phyloP scores from a whole-genome alignment of 1,140 invertebrate species.

The Drosophila ercepeae region DNA sequence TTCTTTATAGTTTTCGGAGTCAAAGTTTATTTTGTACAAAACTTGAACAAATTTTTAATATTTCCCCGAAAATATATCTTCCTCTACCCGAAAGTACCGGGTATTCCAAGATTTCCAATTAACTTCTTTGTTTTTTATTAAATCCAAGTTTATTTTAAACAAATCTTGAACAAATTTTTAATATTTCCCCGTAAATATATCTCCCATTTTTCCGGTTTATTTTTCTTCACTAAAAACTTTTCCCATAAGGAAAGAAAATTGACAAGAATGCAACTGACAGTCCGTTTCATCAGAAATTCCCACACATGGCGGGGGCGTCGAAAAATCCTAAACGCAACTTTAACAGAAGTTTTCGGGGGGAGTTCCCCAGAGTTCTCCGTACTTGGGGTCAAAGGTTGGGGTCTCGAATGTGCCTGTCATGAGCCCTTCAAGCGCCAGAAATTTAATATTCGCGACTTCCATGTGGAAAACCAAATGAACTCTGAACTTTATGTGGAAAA shows the following conservation, averaged over 20 bases:
- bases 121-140: too few species aligned
- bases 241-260: not conserved
- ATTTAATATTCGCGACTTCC: constrained; percentile 54
- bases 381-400: constrained; percentile 4
- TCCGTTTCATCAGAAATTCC: constrained; percentile 20
- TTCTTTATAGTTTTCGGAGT: too few species aligned
- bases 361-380: not conserved
- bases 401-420: constrained; percentile 27
- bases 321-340: constrained; percentile 57
- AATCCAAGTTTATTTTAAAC: too few species aligned
- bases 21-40: too few species aligned
- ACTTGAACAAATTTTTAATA: too few species aligned
- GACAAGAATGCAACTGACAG: constrained; percentile 25
- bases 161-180: too few species aligned
- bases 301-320: constrained; percentile 12
- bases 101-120: too few species aligned
- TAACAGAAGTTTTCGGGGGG: constrained; percentile 4
- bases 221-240: constrained; percentile 3
- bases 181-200: too few species aligned
- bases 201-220: not conserved
- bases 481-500: constrained; percentile 54
- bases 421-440: constrained; percentile 44
- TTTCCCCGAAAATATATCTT: too few species aligned
- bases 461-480: constrained; percentile 37
- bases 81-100: too few species aligned